Base-by-base conservation (phyloP, 2,113 vertebrate genomes). In the Danionella cerebrum region DNA sequence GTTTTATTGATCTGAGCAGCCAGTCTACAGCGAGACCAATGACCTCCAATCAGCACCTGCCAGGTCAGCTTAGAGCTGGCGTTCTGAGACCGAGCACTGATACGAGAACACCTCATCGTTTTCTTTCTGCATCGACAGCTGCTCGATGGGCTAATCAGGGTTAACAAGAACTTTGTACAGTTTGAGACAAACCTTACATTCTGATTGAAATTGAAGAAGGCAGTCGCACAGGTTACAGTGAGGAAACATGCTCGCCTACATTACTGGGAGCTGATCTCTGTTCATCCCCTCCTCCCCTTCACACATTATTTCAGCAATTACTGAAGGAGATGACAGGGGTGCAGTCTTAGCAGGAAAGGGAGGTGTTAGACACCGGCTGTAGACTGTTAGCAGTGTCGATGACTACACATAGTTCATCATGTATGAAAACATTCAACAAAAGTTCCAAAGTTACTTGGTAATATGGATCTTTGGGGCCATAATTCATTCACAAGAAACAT, bases 271-370 rank as follows among this genome's bases (percentile, higher is more conserved):
- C 36, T 64, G 52, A 12, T 50, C 9, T 29, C 27, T 39, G 16
- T 29, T 60, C n/a, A n/a, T n/a, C 66, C 60, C 69, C 62, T 57
- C 6, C 55, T 69, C 64, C 74, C 62, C 64, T 51, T 73, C 65
- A 65, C 68, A 38, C 42, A 69, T 73, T 73, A 73, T 33, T 69
- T 69, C 69, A 44, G 58, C 59, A 69, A 52, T 73, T 69, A 69
- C 44, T 35, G 13, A 55, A 51, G 84, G 85, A 90, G 85, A 80
- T 86, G 82, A 87, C 89, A 85, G 85, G 88, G 91, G 89, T 93
- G 91, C 90, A 51, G 39, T 64, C 51, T 52, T 44, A 19, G 58
- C 47, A 39, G 67, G 50, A 64, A 27, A 73, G 52, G 41, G 12
- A 69, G 51, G 59, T 65, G 65, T 65, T 51, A 73, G 65, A 73